Base-by-base conservation (phyloP, 2,888 invertebrate species). In the Ophion obscuratus region DNA sequence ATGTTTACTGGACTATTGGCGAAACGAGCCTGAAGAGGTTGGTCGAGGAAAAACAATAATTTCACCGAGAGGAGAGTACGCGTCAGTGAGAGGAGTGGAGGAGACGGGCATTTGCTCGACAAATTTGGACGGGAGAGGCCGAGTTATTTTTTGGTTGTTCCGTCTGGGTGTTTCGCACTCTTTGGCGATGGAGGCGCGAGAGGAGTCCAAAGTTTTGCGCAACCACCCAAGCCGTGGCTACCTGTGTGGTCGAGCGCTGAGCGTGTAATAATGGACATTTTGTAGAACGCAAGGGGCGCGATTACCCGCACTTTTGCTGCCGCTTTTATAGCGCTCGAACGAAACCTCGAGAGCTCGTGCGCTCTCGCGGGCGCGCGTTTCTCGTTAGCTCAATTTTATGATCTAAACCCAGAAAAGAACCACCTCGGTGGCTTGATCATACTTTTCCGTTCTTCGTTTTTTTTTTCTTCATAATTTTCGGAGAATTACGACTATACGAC, bases 361-460 rank as follows among this genome's bases (percentile, higher is more conserved):
- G 31, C 11, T 53, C 53, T 71, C 62, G 66, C 62, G 77, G 73
- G 79, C 83, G 83, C 83, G 88, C 88, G 86, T 87, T 89, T 88
- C 92, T 93, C 92, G 92, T 93, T 92, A 92, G 92, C 89, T 88
- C 89, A 90, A 92, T 93, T 92, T 92, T 93, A 93, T 89, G 92
- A 92, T 90, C 90, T 89, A 90, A 91, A 62, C 61, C 68, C 68
- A 71, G 59, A 62, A 78, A 59, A 76, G 17, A 75, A 44, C n/a
- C 62, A 57, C 24, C 75, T 47, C 64, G 66, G 40, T 1, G 40
- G 61, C 68, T 31, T 27, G 74, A 20, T 57, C 67, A n/a, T 77
- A 77, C 82, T 57, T 71, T 81, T 85, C 31, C 5, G 7, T 53
- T 53, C 31, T 47, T 70, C 24, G 57, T 24, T 6, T 47, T 53